Conservation (phyloP, 2,888 invertebrate genomes). For the Agapostemon virescens region DNA sequence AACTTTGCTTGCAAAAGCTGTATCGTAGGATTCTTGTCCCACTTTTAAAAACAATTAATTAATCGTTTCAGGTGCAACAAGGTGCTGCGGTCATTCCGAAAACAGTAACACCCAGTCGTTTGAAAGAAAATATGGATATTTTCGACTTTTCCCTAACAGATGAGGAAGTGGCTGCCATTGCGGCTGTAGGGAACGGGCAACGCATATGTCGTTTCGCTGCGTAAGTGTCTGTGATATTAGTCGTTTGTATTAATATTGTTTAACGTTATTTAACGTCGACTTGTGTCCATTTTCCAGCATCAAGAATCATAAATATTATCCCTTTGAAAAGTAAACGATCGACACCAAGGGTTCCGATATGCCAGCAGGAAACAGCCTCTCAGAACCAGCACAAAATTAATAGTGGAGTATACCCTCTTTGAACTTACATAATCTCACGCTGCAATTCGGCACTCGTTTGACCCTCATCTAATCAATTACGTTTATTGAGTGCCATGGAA, state of each 20-base stretch:
- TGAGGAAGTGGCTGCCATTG: constrained; percentile 81
- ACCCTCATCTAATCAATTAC: constrained; percentile 61
- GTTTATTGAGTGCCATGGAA: constrained; percentile 56
- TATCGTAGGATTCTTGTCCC: neutral
- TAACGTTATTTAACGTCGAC: neutral
- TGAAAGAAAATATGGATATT: constrained; percentile 85
- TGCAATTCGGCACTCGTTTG: constrained; percentile 50
- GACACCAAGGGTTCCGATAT: neutral
- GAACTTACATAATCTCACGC: constrained; percentile 48
- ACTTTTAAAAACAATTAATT: neutral
- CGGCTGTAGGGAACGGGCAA: constrained; percentile 83
- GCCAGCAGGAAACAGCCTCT: constrained; percentile 52
- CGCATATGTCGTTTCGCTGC: constrained; percentile 84
- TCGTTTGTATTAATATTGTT: neutral
- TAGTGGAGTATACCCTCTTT: constrained; percentile 48
- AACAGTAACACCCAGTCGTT: constrained; percentile 83
- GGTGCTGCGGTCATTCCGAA: constrained; percentile 85
- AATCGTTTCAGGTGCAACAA: constrained; percentile 67
- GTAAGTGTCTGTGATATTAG: constrained; percentile 80
- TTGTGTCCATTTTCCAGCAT: constrained; percentile 56
- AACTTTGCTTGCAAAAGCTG: neutral
- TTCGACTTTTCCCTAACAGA: constrained; percentile 83
- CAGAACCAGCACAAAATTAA: constrained; percentile 36
- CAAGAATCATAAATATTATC: constrained; percentile 69
- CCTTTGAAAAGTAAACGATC: constrained; percentile 59